Conservation (phyloP, 1,140 invertebrate species). For the Brachionus calyciflorus region DNA sequence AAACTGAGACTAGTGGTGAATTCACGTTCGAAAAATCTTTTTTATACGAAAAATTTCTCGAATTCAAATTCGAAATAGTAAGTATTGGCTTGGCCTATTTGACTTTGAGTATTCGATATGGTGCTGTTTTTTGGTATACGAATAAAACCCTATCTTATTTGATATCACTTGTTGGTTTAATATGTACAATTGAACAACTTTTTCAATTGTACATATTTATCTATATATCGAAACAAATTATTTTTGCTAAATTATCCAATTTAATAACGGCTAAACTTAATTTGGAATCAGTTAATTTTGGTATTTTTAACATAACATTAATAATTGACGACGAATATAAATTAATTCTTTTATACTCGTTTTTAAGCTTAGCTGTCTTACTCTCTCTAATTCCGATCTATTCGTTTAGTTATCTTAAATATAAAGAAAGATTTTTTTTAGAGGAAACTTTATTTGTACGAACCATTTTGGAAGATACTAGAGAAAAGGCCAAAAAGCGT, state of each 20-base stretch:
- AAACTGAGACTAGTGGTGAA: background rate
- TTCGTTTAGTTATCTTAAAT: constrained; percentile 27
- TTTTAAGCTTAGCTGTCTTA: background rate
- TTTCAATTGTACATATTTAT: constrained; percentile 29
- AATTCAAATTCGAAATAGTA: constrained; percentile 5
- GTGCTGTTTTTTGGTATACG: constrained; percentile 22
- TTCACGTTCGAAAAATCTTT: background rate
- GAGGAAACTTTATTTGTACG: constrained; percentile 1
- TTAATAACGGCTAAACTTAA: background rate
- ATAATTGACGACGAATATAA: background rate
- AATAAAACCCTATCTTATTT: constrained; percentile 15
- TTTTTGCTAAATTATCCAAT: background rate
- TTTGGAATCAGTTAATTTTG: background rate
- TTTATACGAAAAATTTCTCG: background rate
- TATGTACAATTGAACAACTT: constrained; percentile 1
- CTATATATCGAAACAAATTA: background rate
- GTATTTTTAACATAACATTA: background rate
- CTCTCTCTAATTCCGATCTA: constrained; percentile 4
- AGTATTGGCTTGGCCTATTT: constrained; percentile 2
- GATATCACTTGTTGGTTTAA: constrained; percentile 5
- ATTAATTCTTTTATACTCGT: background rate
- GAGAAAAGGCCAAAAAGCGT: background rate
- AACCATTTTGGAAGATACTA: background rate
- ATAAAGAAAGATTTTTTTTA: constrained; percentile 6
- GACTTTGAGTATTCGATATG: background rate